Percentiles rank a stretch among this genome's conserved stretches.
phyloP scores from a whole-genome alignment of 1,140 invertebrate species.

The Epicauta chinensis region DNA sequence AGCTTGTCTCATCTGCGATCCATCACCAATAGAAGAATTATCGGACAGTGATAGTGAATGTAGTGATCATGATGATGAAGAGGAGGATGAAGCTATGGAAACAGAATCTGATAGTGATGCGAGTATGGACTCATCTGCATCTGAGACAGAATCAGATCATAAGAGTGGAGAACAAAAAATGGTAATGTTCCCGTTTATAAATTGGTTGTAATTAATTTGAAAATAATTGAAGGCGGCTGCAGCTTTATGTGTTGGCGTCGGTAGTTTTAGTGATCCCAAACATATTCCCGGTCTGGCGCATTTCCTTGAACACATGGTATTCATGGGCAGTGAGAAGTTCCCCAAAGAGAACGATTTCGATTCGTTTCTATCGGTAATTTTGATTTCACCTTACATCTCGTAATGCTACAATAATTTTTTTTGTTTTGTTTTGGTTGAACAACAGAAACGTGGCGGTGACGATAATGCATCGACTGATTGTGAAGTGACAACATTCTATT shows the following conservation, averaged over 20 bases:
- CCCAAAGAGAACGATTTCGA: slow-evolving; percentile 83
- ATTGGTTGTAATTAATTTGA: not conserved
- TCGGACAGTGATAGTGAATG: slow-evolving; percentile 29
- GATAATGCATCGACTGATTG: slow-evolving; percentile 79
- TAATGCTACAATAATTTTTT: not conserved
- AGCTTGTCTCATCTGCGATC: slow-evolving; percentile 61
- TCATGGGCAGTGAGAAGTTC: slow-evolving; percentile 86
- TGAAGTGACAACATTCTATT: slow-evolving; percentile 82
- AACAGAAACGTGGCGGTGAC: slow-evolving; percentile 71
- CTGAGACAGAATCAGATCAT: slow-evolving; percentile 34
- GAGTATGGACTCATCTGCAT: not conserved
- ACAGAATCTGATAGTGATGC: slow-evolving; percentile 6
- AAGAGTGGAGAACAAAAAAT: slow-evolving; percentile 40
- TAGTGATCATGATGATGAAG: not conserved
- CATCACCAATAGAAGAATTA: slow-evolving; percentile 26
- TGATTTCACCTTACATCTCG: not conserved
- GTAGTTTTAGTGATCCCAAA: slow-evolving; percentile 64
- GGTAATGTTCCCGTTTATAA: no score
- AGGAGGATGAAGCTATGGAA: slow-evolving; percentile 6
- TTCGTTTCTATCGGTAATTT: slow-evolving; percentile 54
- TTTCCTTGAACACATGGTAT: slow-evolving; percentile 95
- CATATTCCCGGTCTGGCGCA: slow-evolving; percentile 85
- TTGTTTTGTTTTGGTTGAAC: slow-evolving; percentile 18
- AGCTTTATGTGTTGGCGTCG: slow-evolving; percentile 62
- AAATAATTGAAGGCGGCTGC: slow-evolving; percentile 56